A percentile compares a stretch with the other conserved stretches of the same genome.
These are phyloP conservation scores for Graphium colonna DNA, from an alignment of 2,888 invertebrate genomes.

Conservation along the genomic window DNA sequence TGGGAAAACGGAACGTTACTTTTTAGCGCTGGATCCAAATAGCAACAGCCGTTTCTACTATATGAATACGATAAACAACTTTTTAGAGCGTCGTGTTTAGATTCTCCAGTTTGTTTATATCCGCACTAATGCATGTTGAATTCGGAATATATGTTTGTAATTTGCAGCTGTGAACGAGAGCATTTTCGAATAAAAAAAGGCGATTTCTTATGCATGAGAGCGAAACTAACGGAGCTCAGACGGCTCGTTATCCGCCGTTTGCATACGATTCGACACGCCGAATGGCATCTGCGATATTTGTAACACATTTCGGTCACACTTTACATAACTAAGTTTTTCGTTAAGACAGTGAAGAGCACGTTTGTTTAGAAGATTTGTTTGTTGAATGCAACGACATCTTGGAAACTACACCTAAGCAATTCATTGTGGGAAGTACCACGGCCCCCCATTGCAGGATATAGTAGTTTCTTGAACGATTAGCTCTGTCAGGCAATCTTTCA, in stretches of 20 bases:
- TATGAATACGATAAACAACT: conserved; percentile 9
- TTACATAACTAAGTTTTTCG: too few relatives aligned
- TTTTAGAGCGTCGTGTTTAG: not conserved
- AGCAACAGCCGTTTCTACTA: conserved; percentile 6
- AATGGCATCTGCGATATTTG: not conserved
- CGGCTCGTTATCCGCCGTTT: conserved; percentile 8
- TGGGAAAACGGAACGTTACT: not conserved
- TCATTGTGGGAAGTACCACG: too few relatives aligned
- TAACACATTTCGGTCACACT: too few relatives aligned
- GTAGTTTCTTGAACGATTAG: too few relatives aligned
- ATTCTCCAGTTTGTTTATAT: conserved; percentile 4
- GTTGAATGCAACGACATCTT: too few relatives aligned
- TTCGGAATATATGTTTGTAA: conserved; percentile 14
- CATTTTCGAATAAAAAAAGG: not conserved
- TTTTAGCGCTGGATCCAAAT: not conserved
- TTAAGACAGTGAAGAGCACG: too few relatives aligned
- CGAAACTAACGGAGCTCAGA: not conserved
- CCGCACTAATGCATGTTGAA: conserved; percentile 7
- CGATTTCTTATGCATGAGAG: conserved; percentile 9
- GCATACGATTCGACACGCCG: not conserved
- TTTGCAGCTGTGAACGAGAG: not conserved
- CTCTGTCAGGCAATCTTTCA: too few relatives aligned
- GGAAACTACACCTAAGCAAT: too few relatives aligned
- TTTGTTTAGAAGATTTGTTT: too few relatives aligned
- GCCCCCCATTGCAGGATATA: too few relatives aligned